Evolutionary conservation across 2,797 vertebrate species (phyloP).

Genomic region (Remorina albescens): DNA sequence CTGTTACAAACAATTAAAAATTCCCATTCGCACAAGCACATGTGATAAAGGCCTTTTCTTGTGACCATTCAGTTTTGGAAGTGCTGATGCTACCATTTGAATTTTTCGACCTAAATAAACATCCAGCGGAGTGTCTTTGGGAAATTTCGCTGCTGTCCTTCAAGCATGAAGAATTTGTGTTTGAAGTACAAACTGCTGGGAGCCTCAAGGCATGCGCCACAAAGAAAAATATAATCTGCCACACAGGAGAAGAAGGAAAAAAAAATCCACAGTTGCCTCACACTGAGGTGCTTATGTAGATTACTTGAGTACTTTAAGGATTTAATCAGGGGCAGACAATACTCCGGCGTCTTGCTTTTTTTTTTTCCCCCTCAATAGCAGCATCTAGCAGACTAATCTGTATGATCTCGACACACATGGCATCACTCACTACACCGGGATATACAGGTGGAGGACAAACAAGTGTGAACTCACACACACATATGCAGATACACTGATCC

Average conservation of each 20-base stretch:
- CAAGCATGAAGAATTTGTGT: constrained; percentile 65
- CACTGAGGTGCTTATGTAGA: constrained; percentile 65
- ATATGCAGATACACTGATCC: constrained; percentile 54
- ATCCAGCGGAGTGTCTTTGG: constrained; percentile 53
- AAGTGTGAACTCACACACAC: constrained; percentile 28
- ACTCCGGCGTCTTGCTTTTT: constrained; percentile 25
- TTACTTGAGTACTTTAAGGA: constrained; percentile 72
- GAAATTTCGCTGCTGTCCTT: constrained; percentile 55
- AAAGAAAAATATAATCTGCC: constrained; percentile 66
- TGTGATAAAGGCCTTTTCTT: constrained; percentile 7
- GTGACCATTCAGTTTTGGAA: constrained; percentile 31
- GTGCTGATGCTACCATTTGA: constrained; percentile 19
- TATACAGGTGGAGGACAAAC: constrained; percentile 43
- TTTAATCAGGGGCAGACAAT: constrained; percentile 60
- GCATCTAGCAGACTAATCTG: constrained; percentile 49
- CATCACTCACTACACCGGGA: constrained; percentile 26
- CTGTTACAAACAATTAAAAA: constrained; percentile 12
- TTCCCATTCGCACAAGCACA: neutral
- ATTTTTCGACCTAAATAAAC: constrained; percentile 62
- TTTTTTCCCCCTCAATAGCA: constrained; percentile 6
- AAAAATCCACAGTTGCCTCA: constrained; percentile 20
- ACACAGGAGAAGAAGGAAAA: constrained; percentile 32
- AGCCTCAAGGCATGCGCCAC: constrained; percentile 51
- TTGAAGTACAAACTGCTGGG: constrained; percentile 59
- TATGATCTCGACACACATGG: constrained; percentile 31